Percentiles rank a stretch among this genome's conserved stretches.
Evolutionary conservation across 2,113 vertebrate genomes (phyloP).

Genomic region (Passerina amoena): DNA sequence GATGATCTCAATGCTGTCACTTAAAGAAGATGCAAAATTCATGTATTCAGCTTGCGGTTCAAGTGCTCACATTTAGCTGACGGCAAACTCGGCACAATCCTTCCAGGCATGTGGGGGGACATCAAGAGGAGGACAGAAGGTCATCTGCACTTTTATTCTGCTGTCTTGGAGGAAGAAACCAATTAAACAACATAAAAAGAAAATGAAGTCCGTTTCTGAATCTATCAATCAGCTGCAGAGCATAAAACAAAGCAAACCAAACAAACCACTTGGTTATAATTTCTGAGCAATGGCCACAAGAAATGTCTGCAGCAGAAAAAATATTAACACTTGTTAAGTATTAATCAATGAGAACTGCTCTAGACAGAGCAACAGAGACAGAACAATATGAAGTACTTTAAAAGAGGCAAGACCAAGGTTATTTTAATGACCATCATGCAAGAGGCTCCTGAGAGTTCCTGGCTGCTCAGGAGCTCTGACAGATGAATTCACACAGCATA

Average conservation of each 20-base stretch:
- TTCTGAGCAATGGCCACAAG: background rate
- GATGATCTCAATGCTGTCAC: slow-evolving; percentile 23
- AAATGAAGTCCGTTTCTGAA: slow-evolving; percentile 39
- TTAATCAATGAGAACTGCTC: slow-evolving; percentile 37
- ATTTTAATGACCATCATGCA: slow-evolving; percentile 1
- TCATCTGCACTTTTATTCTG: slow-evolving; percentile 20
- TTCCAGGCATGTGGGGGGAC: background rate
- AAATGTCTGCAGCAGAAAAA: background rate
- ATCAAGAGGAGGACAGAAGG: slow-evolving; percentile 16
- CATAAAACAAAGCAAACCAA: background rate
- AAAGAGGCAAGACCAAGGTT: background rate
- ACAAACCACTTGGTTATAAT: background rate
- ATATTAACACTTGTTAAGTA: slow-evolving; percentile 42
- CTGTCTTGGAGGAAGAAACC: slow-evolving; percentile 28
- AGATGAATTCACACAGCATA: background rate
- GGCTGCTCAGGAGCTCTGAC: background rate
- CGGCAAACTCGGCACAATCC: background rate
- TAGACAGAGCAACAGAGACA: background rate
- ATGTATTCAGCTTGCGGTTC: background rate
- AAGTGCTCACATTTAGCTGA: background rate
- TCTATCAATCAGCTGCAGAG: slow-evolving; percentile 6
- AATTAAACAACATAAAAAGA: slow-evolving; percentile 50
- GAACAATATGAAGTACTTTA: background rate
- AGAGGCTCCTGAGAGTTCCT: background rate
- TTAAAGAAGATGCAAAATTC: slow-evolving; percentile 43